phyloP scores from a whole-genome alignment of 2,888 invertebrate species.

The Fissipunctia ypsillon region DNA sequence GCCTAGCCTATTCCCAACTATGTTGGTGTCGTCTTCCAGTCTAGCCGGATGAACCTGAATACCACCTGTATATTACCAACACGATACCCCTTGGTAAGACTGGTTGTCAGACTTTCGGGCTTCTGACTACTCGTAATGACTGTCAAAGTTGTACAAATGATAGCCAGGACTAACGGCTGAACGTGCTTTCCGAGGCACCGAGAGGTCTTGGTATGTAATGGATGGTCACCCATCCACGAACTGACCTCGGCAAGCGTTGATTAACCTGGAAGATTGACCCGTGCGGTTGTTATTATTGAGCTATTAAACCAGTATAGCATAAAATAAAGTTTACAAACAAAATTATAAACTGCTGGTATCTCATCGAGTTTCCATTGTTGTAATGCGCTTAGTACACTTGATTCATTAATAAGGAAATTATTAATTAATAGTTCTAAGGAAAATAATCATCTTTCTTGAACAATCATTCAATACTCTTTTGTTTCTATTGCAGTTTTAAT shows the following conservation, averaged over 20 bases:
- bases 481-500: not conserved
- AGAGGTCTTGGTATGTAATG: too few species aligned
- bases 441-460: constrained; percentile 1
- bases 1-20: not conserved
- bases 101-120: not conserved
- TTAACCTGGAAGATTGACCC: not conserved
- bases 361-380: not conserved
- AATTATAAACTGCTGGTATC: constrained; percentile 6
- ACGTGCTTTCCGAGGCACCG: too few species aligned
- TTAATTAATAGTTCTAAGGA: not conserved
- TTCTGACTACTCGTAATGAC: not conserved
- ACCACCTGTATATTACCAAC: too few species aligned
- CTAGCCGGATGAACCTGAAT: too few species aligned
- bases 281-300: too few species aligned
- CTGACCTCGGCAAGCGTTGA: not conserved
- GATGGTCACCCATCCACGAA: too few species aligned
- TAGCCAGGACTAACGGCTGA: not conserved
- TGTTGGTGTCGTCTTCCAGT: too few species aligned
- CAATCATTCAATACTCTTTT: not conserved
- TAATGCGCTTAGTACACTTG: constrained; percentile 4
- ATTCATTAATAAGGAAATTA: too few species aligned
- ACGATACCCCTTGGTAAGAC: too few species aligned
- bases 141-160: not conserved
- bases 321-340: not conserved
- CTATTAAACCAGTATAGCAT: not conserved